Conservation (phyloP, 2,797 vertebrate species). For the Rhyacichthys aspro region DNA sequence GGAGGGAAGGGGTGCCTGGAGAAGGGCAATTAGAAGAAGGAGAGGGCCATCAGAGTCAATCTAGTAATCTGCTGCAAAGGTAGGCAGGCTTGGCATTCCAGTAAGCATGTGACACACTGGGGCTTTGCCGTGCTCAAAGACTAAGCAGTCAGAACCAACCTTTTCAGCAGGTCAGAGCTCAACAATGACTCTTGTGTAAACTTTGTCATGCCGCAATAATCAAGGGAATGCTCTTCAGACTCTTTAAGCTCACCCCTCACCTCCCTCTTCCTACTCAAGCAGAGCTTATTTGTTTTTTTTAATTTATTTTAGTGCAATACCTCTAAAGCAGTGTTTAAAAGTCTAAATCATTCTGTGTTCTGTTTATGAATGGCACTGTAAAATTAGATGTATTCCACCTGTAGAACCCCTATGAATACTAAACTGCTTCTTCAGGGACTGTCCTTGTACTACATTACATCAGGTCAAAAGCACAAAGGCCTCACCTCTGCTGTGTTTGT, state of each 20-base stretch:
- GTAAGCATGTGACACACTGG: constrained; percentile 73
- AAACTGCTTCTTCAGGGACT: constrained; percentile 18
- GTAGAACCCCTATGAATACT: constrained; percentile 17
- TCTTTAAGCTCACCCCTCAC: constrained; percentile 23
- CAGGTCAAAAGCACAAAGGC: constrained; percentile 73
- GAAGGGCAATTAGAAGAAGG: constrained; percentile 71
- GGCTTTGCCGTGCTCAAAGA: constrained; percentile 64
- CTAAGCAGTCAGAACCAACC: constrained; percentile 74
- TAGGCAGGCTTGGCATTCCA: constrained; percentile 81
- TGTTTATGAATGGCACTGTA: constrained; percentile 3
- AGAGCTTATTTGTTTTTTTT: constrained; percentile 16
- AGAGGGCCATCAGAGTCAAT: constrained; percentile 77
- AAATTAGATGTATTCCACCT: constrained; percentile 7
- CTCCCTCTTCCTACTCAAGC: constrained; percentile 12
- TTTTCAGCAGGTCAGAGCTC: constrained; percentile 77
- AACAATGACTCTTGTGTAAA: constrained; percentile 83
- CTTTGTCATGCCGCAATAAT: constrained; percentile 79
- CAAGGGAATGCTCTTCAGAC: constrained; percentile 68
- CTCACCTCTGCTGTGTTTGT: constrained; percentile 81
- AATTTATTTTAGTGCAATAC: background rate
- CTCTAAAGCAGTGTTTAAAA: background rate
- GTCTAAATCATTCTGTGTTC: background rate
- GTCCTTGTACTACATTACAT: constrained; percentile 57
- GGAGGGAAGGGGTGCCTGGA: constrained; percentile 41
- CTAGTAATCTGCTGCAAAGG: constrained; percentile 81